Evolutionary conservation across 2,888 invertebrate genomes (phyloP), one percentile per base, ranked within the genome.

Genomic region (Caenorhabditis sulstoni): DNA sequence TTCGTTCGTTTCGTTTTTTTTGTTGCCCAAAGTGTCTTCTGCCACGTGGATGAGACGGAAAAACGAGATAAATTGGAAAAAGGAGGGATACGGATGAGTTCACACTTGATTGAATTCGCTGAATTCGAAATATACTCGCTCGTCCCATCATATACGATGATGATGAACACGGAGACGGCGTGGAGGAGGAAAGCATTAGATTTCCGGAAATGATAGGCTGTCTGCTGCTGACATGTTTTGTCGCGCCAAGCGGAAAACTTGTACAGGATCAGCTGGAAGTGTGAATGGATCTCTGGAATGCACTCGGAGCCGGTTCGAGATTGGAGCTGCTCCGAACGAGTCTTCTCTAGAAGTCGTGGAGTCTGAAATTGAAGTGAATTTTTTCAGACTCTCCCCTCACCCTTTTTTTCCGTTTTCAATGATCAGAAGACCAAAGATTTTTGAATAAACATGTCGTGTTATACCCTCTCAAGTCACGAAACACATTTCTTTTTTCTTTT

Each of bases 31-130:
- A 66, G 35, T 53, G 50, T 35, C 23, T 29, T 29, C 29, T 29
- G 29, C 66, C 64, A 53, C 64, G 64, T 64, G 64, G 64, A 53
- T 50, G 62, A 20, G 50, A 64, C 11, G 35, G 35, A 65, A 45
- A 47, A 49, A n/a, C 50, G 50, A 55, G 57, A 66, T 57, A 47
- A 11, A 29, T 16, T 18, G 22, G 16, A 37, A 49, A 35, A 61
- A 22, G 29, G 50, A 37, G 29, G 11, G 29, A 35, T 9, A 14
- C 29, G 20, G 50, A 50, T 37, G 52, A 37, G 45, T 47, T 59
- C 45, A 71, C 55, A 71, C 62, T 59, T 22, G 59, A 29, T 23
- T 59, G 68, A 70, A 44, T 68, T 68, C 37, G 67, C 35, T 39
- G 39, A 62, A 50, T 62, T 62, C 35, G 62, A 62, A 39, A 62